Conservation (phyloP, 2,797 vertebrate genomes). For the Sebastes elongatus region DNA sequence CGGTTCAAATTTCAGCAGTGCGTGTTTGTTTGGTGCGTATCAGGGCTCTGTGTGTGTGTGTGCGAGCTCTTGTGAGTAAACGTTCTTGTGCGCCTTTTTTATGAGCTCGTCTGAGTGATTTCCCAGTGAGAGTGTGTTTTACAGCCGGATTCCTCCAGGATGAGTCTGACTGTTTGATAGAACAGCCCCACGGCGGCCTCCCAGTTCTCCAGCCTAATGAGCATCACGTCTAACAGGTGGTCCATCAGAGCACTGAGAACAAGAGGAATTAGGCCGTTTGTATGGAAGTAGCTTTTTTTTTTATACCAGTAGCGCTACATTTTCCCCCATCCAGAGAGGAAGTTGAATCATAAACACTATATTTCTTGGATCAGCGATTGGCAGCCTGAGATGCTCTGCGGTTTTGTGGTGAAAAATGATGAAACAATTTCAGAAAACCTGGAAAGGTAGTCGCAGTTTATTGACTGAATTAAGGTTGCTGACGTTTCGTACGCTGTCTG, state of each 20-base stretch:
- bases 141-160: conserved; percentile 75
- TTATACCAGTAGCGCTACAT: not conserved
- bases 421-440: conserved; percentile 18
- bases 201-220: conserved; percentile 63
- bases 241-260: conserved; percentile 39
- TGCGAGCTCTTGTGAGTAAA: conserved; percentile 20
- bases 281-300: not conserved
- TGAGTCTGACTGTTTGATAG: conserved; percentile 69
- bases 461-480: conserved; percentile 11
- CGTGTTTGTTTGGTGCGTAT: conserved; percentile 21
- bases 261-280: conserved; percentile 23
- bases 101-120: conserved; percentile 68
- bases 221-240: conserved; percentile 68
- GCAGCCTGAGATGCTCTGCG: not conserved
- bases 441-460: conserved; percentile 8
- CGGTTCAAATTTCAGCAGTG: conserved; percentile 9
- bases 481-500: conserved; percentile 5
- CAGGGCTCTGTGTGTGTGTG: not conserved
- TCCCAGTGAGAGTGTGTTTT: conserved; percentile 71
- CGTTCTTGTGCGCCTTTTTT: conserved; percentile 50
- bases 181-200: conserved; percentile 62
- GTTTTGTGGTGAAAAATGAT: not conserved
- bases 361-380: conserved; percentile 15
- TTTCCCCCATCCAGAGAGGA: not conserved
- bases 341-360: conserved; percentile 15